phyloP scores from a whole-genome alignment of 1,140 invertebrate genomes.

The Camponotus vicinus region DNA sequence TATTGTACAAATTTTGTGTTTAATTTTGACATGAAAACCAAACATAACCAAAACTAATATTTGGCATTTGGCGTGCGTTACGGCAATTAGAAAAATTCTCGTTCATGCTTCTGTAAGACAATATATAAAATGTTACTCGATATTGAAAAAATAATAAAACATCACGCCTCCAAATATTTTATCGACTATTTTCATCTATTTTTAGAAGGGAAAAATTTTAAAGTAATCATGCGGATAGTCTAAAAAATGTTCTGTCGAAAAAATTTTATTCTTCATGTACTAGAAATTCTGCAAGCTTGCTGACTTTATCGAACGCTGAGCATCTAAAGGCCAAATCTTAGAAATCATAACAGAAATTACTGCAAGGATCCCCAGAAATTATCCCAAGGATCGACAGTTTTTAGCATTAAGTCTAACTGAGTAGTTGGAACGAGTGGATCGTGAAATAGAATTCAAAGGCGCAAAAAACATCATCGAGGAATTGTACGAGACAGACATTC shows the following conservation, averaged over 20 bases:
- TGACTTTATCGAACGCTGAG: not conserved
- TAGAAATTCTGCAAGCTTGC: not conserved
- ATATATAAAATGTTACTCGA: constrained; percentile 19
- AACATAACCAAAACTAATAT: constrained; percentile 47
- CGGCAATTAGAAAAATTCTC: constrained; percentile 52
- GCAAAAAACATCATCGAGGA: not conserved
- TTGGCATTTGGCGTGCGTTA: constrained; percentile 16
- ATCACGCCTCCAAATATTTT: constrained; percentile 1
- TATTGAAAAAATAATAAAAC: constrained; percentile 52
- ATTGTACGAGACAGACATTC: not conserved
- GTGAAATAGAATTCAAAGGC: constrained; percentile 14
- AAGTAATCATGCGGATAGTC: not conserved
- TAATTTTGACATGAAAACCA: constrained; percentile 4
- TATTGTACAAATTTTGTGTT: constrained; percentile 36
- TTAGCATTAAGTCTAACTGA: not conserved
- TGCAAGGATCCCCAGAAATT: no score
- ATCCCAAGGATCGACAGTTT: not conserved
- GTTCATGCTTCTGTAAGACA: constrained; percentile 30
- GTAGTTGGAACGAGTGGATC: not conserved
- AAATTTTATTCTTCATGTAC: constrained; percentile 14
- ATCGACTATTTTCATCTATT: constrained; percentile 29
- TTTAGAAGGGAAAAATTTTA: constrained; percentile 1
- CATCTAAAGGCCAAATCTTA: not conserved
- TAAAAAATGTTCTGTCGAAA: not conserved
- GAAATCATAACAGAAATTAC: constrained; percentile 8